These are phyloP conservation scores for Chondrosia reniformis DNA, from an alignment of 37 sponge, comb jelly and placozoan species.

Conservation along the genomic window DNA sequence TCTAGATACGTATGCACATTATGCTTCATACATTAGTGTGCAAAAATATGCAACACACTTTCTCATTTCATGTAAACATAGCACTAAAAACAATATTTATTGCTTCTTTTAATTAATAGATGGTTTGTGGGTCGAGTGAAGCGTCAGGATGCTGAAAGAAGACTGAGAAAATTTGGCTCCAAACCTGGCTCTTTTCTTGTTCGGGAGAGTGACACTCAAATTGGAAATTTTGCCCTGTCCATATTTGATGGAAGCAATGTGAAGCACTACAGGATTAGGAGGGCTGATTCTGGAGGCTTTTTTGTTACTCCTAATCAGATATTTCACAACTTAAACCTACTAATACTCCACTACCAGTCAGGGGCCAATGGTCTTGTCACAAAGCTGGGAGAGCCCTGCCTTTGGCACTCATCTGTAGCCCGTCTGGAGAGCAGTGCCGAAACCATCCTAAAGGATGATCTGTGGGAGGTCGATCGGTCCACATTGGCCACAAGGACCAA, in stretches of 20 bases:
- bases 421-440: background rate
- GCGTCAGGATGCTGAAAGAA: conserved; percentile 86
- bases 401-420: background rate
- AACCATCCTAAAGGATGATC: conserved; percentile 77
- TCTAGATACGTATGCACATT: background rate
- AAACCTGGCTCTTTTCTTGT: conserved; percentile 82
- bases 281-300: conserved; percentile 85
- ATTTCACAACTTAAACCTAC: conserved; percentile 81
- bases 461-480: conserved; percentile 90
- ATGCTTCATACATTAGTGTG: background rate
- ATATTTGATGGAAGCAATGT: conserved; percentile 81
- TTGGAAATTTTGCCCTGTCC: conserved; percentile 81
- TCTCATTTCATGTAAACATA: background rate
- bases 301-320: conserved; percentile 86
- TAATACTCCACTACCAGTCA: conserved; percentile 76
- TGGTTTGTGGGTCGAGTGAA: conserved; percentile 96
- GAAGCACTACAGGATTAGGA: conserved; percentile 95
- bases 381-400: conserved; percentile 65
- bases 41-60: background rate
- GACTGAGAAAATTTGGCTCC: conserved; percentile 41
- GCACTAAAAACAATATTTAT: background rate
- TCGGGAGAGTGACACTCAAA: conserved; percentile 92
- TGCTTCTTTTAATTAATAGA: conserved; percentile 28
- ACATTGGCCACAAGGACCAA: conserved; percentile 56
- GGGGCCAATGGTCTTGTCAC: conserved; percentile 60